phyloP scores from a whole-genome alignment of 2,113 vertebrate species.

The Steatornis caripensis region DNA sequence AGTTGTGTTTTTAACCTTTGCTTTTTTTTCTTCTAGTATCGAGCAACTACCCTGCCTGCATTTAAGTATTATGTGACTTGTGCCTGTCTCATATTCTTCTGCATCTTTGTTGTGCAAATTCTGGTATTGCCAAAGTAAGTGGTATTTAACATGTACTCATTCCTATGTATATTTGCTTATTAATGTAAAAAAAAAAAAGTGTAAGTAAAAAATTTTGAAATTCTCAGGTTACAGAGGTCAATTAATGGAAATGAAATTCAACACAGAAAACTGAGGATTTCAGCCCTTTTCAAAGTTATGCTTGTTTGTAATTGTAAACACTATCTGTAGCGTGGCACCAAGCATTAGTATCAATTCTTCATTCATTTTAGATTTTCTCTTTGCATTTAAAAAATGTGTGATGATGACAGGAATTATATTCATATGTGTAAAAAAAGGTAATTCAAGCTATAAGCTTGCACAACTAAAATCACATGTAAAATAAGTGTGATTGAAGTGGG shows the following conservation, averaged over 20 bases:
- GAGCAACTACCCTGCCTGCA: slow-evolving; percentile 91
- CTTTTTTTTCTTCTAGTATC: slow-evolving; percentile 78
- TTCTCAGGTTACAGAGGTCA: background rate
- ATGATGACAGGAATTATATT: background rate
- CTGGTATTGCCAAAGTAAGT: slow-evolving; percentile 95
- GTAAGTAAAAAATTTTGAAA: background rate
- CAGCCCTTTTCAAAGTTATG: background rate
- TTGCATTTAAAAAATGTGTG: background rate
- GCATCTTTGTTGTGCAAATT: slow-evolving; percentile 95
- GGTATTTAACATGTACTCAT: background rate
- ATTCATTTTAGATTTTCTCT: background rate
- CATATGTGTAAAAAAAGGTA: background rate
- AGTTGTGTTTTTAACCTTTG: background rate
- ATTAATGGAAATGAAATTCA: background rate
- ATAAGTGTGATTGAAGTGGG: background rate
- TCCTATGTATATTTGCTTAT: background rate
- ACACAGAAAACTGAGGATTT: background rate
- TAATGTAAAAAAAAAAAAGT: background rate
- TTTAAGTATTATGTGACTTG: slow-evolving; percentile 98
- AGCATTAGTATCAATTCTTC: background rate
- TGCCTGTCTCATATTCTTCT: slow-evolving; percentile 94
- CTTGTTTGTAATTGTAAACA: background rate
- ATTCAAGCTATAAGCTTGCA: background rate
- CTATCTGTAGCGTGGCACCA: background rate
- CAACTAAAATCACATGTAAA: background rate